Evolutionary conservation across 2,797 vertebrate genomes (phyloP).

Genomic region (Malurus leucopterus): DNA sequence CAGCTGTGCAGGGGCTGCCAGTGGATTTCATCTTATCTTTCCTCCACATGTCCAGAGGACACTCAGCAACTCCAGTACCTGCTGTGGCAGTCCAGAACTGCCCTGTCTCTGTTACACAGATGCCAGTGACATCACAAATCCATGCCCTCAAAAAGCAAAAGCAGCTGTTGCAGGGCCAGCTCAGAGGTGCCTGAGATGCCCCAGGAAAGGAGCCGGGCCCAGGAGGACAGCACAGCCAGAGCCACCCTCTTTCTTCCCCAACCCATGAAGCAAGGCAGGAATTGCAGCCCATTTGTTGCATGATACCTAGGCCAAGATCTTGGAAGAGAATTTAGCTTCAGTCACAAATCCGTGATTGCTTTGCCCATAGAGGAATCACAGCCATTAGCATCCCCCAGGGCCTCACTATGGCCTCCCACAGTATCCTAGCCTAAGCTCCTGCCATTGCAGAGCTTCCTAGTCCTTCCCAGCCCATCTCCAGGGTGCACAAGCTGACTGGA

Average conservation of each 20-base stretch:
- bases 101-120: neutral
- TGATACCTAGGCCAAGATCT: neutral
- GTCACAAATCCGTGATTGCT: neutral
- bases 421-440: neutral
- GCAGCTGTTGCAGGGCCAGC: neutral
- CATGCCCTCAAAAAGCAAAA: neutral
- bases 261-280: neutral
- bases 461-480: neutral
- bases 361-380: neutral
- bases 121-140: neutral
- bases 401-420: fast-evolving
- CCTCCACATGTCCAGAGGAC: neutral
- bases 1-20: neutral
- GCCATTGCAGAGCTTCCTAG: neutral
- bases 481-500: neutral
- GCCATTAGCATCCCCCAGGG: neutral
- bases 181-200: neutral
- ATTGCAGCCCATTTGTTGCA: neutral
- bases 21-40: neutral
- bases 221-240: neutral
- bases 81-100: neutral
- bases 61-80: neutral
- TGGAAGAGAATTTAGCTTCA: neutral
- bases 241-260: neutral
- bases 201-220: neutral